Evolutionary conservation across 2,888 invertebrate species (phyloP).

Genomic region (Aelia acuminata): DNA sequence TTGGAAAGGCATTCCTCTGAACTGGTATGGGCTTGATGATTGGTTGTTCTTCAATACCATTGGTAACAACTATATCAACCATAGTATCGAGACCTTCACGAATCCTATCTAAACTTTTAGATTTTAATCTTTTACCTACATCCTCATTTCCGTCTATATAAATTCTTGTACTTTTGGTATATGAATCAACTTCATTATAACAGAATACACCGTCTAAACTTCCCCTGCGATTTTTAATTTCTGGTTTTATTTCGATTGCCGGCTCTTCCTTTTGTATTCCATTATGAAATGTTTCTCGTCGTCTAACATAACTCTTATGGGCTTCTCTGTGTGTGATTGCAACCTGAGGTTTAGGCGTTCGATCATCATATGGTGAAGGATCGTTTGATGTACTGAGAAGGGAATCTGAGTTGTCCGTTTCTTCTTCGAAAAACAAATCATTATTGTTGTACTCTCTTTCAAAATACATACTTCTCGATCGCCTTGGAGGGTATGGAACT

Average conservation of each 20-base stretch:
- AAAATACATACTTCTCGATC: conserved; percentile 79
- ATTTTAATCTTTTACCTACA: conserved; percentile 63
- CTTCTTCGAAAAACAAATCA: conserved; percentile 69
- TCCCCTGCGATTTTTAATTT: conserved; percentile 67
- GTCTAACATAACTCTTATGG: conserved; percentile 61
- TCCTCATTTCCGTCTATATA: conserved; percentile 65
- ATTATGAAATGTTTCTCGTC: conserved; percentile 66
- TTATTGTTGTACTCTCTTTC: conserved; percentile 69
- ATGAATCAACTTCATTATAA: conserved; percentile 63
- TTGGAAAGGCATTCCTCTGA: conserved; percentile 51
- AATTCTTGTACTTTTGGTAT: conserved; percentile 63
- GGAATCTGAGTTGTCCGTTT: conserved; percentile 78
- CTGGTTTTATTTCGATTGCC: conserved; percentile 62
- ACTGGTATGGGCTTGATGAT: conserved; percentile 62
- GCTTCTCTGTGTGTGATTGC: conserved; percentile 56
- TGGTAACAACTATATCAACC: conserved; percentile 79
- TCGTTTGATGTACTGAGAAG: conserved; percentile 75
- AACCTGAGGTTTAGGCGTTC: conserved; percentile 26
- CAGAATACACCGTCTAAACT: conserved; percentile 70
- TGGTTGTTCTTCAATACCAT: conserved; percentile 63
- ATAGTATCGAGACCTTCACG: conserved; percentile 81
- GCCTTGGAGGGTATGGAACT: conserved; percentile 85
- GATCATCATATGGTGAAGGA: conserved; percentile 46
- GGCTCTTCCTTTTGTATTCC: conserved; percentile 57
- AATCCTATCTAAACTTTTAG: conserved; percentile 85